Percentiles rank a stretch among this genome's conserved stretches.
These are phyloP conservation scores for Apeltes quadracus DNA, from an alignment of 2,113 vertebrate species.

Conservation along the genomic window DNA sequence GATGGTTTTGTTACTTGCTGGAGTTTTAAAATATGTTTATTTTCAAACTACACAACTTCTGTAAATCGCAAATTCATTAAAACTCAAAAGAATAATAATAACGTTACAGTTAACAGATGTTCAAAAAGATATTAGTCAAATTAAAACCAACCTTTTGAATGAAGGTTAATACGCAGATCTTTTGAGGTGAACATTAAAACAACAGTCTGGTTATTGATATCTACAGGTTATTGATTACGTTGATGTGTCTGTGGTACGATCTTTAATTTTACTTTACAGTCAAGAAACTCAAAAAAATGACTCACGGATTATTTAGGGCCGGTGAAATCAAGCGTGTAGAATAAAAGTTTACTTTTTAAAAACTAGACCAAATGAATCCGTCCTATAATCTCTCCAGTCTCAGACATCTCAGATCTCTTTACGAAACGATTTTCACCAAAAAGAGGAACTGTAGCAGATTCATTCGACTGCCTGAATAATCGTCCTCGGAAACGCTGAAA, in stretches of 20 bases:
- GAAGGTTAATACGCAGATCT: not conserved
- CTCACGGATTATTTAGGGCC: not conserved
- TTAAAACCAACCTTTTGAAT: not conserved
- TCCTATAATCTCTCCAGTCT: not conserved
- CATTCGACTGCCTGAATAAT: not conserved
- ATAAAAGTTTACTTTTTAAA: not conserved
- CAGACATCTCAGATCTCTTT: too few species aligned
- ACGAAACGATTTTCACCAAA: not conserved
- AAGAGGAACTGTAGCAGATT: not conserved
- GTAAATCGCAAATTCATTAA: not conserved
- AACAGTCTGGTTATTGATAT: conserved; percentile 18
- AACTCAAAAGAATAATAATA: not conserved
- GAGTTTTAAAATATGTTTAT: not conserved
- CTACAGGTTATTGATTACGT: conserved; percentile 18
- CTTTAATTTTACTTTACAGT: not conserved
- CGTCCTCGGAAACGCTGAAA: conserved; percentile 1
- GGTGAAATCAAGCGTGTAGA: not conserved
- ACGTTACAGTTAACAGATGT: not conserved
- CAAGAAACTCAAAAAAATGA: not conserved
- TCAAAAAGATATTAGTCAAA: not conserved
- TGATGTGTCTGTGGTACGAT: not conserved
- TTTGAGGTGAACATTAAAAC: conserved; percentile 5
- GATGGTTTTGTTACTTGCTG: not conserved
- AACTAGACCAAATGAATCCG: not conserved
- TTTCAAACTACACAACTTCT: not conserved